Evolutionary conservation across 2,888 invertebrate genomes (phyloP).

Genomic region (Onthophagus sagittarius): DNA sequence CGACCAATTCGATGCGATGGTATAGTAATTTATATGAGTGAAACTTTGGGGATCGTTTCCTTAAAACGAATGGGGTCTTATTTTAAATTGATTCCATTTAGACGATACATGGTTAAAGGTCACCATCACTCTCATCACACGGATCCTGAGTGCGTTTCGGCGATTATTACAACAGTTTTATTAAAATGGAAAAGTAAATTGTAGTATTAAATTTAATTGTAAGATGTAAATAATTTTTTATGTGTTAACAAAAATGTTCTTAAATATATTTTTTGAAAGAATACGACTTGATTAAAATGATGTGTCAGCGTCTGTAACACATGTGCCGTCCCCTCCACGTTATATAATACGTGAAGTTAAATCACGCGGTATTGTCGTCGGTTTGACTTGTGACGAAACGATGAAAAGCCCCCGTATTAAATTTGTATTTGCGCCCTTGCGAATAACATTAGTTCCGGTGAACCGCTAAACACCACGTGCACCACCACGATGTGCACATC

Average conservation of each 20-base stretch:
- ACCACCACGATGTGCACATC: neutral
- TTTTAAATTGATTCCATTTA: slow-evolving; percentile 2
- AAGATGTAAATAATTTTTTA: no score
- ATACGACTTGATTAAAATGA: neutral
- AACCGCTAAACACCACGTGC: slow-evolving; percentile 29
- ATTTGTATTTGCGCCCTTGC: slow-evolving; percentile 31
- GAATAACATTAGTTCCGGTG: slow-evolving; percentile 32
- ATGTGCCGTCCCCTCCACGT: neutral
- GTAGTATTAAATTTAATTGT: neutral
- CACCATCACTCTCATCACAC: slow-evolving; percentile 19
- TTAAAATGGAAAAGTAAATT: slow-evolving; percentile 9
- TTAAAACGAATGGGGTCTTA: neutral
- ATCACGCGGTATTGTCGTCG: slow-evolving; percentile 4
- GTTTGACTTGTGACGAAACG: slow-evolving; percentile 16
- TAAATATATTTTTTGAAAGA: no score
- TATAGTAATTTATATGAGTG: slow-evolving; percentile 12
- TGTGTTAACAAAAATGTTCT: no score
- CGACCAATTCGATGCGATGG: slow-evolving; percentile 14
- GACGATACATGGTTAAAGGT: slow-evolving; percentile 12
- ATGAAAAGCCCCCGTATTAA: slow-evolving; percentile 25
- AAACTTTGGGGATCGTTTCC: slow-evolving; percentile 6
- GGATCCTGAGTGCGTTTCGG: slow-evolving; percentile 8
- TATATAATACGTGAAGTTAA: neutral
- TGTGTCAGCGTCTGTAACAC: neutral
- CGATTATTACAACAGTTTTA: slow-evolving; percentile 13